A percentile compares a stretch with the other conserved stretches of the same genome.
Evolutionary conservation across 2,888 invertebrate genomes (phyloP).

Genomic region (Papilio protenor): DNA sequence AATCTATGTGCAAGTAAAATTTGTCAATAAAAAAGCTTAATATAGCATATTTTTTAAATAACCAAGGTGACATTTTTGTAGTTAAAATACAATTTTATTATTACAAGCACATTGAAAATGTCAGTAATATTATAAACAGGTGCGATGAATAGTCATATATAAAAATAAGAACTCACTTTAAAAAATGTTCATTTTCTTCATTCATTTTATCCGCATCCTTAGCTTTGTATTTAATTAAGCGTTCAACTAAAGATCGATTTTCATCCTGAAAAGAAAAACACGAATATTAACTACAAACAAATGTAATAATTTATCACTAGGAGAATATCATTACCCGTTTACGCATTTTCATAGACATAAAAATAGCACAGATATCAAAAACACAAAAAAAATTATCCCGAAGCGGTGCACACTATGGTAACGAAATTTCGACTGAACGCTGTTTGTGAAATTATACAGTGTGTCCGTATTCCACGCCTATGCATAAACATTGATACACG

Average conservation of each 20-base stretch:
- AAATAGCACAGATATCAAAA: constrained; percentile 1
- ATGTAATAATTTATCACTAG: background rate
- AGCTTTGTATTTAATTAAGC: constrained; percentile 95
- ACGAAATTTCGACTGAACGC: constrained; percentile 65
- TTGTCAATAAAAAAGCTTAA: constrained; percentile 12
- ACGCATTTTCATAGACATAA: constrained; percentile 37
- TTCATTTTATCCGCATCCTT: constrained; percentile 98
- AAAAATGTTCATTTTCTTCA: constrained; percentile 96
- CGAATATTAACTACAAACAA: constrained; percentile 24
- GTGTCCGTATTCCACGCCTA: constrained; percentile 48
- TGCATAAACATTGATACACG: constrained; percentile 67
- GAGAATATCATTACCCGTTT: constrained; percentile 39
- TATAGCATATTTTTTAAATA: constrained; percentile 8
- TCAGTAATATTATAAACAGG: constrained; percentile 39
- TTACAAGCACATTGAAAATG: constrained; percentile 52
- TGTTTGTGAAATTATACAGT: constrained; percentile 64
- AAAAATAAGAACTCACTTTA: constrained; percentile 87
- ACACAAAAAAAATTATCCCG: background rate
- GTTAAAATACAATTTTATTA: constrained; percentile 34
- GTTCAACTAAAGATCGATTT: constrained; percentile 92
- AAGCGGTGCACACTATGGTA: constrained; percentile 50
- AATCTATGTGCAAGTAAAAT: constrained; percentile 44
- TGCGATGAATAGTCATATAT: constrained; percentile 44
- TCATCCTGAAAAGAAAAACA: constrained; percentile 88
- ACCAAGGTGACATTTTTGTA: background rate